Conservation (phyloP, 2,113 vertebrate species). For the Leptodactylus fuscus region DNA sequence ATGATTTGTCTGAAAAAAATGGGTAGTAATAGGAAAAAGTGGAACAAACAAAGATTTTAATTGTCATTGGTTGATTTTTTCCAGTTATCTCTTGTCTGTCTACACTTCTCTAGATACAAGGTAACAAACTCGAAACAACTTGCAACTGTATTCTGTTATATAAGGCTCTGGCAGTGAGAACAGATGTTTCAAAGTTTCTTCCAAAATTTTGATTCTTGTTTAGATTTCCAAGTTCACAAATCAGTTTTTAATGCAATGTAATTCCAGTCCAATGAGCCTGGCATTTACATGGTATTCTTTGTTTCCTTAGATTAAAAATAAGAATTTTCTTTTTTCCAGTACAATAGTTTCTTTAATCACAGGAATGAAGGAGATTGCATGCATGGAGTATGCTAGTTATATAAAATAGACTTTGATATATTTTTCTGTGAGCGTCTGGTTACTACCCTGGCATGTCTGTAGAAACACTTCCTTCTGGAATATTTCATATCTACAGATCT, state of each 20-base stretch:
- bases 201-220: conserved; percentile 8
- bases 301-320: conserved; percentile 5
- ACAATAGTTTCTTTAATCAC: conserved; percentile 8
- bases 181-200: conserved; percentile 22
- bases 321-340: not conserved
- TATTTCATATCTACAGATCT: conserved; percentile 50
- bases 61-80: not conserved
- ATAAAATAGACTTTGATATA: not conserved
- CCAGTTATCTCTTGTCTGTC: not conserved
- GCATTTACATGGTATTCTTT: not conserved
- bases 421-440: not conserved
- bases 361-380: not conserved
- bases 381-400: not conserved
- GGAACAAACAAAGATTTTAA: not conserved
- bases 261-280: conserved; percentile 18
- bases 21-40: not conserved
- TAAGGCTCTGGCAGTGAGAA: conserved; percentile 30
- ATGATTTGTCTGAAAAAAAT: not conserved
- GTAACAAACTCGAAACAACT: conserved; percentile 1
- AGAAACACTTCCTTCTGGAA: conserved; percentile 48
- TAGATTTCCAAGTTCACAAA: conserved; percentile 27
- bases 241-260: conserved; percentile 15
- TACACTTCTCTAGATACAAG: not conserved
- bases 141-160: not conserved
- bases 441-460: not conserved